These are phyloP conservation scores for Bombus confusus DNA, from an alignment of 1,140 invertebrate species.

Conservation along the genomic window DNA sequence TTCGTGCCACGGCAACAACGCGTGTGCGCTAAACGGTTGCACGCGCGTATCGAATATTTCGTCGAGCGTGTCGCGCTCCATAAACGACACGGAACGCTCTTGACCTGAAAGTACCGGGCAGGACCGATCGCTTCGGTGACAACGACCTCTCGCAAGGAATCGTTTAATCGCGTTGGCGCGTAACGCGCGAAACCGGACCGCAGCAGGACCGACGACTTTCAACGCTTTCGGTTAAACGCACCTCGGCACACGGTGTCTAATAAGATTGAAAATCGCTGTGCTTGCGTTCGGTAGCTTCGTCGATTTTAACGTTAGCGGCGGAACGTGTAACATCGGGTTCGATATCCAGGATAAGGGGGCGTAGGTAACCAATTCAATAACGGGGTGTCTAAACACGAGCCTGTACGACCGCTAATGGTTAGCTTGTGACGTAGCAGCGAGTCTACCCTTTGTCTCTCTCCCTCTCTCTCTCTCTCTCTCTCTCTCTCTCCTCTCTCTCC, in stretches of 20 bases:
- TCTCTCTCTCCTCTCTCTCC: not conserved
- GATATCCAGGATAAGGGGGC: constrained; percentile 62
- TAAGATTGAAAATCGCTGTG: constrained; percentile 36
- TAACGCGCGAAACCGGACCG: not conserved
- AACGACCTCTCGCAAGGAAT: not conserved
- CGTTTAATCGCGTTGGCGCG: not conserved
- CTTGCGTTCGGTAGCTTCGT: constrained; percentile 43
- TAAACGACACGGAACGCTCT: constrained; percentile 3
- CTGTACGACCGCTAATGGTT: constrained; percentile 68
- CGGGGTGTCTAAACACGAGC: constrained; percentile 65
- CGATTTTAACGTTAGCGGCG: constrained; percentile 58
- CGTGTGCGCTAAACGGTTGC: not conserved
- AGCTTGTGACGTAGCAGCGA: constrained; percentile 57
- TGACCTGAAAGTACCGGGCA: not conserved
- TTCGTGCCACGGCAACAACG: not conserved
- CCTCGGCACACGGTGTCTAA: not conserved
- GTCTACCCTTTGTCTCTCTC: constrained; percentile 14
- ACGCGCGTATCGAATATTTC: constrained; percentile 12
- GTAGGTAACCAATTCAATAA: constrained; percentile 70
- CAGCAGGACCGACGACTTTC: not conserved
- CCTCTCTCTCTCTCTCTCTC: not conserved
- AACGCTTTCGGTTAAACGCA: constrained; percentile 10
- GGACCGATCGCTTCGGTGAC: too few relatives aligned
- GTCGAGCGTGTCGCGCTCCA: not conserved
- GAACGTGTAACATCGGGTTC: constrained; percentile 63